Base-by-base conservation (phyloP, 2,797 vertebrate genomes). In the Parauchenoglanis punctatus region DNA sequence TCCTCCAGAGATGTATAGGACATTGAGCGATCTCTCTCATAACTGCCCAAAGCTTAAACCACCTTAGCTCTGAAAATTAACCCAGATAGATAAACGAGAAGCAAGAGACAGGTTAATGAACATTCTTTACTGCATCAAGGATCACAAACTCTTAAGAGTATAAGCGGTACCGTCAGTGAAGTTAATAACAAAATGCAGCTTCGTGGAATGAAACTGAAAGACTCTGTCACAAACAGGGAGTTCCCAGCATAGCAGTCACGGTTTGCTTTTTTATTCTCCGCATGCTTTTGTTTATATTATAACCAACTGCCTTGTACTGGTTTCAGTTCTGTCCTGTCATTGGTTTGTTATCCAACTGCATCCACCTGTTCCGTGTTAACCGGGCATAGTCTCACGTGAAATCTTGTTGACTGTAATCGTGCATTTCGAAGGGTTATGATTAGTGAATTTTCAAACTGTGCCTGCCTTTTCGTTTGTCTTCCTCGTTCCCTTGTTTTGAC, bases 1-100 rank as follows among this genome's bases (percentile, higher is more conserved):
- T 81, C 68, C 23, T 81, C 46, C 58, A 82, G 61, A 81, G 35
- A 76, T 70, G 81, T 68, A 35, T 23, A 67, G 84, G 81, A 84
- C 88, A 75, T 56, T 68, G 31, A 81, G 67, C 18, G 12, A 67
- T 70, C n/a, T 44, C 61, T 80, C 86, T 87, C 40, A 44, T 88
- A 87, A 87, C 82, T 72, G 77, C 28, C 18, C 35, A 40, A 67
- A 56, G 28, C 54, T 78, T 54, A 78, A 81, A 80, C 52, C 82
- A 80, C 70, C 87, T 90, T 84, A 86, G 83, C 81, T 84, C 49
- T 7, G 25, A 52, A 86, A 76, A 85, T 87, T 70, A 83, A 81
- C 46, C 23, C 72, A 81, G 56, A 68, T 78, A 67, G 54, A 35
- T 75, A 67, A 56, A 73, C 63, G 70, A 76, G 54, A 25, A 83